phyloP scores from a whole-genome alignment of 2,113 vertebrate genomes.

The Azemiops feae region DNA sequence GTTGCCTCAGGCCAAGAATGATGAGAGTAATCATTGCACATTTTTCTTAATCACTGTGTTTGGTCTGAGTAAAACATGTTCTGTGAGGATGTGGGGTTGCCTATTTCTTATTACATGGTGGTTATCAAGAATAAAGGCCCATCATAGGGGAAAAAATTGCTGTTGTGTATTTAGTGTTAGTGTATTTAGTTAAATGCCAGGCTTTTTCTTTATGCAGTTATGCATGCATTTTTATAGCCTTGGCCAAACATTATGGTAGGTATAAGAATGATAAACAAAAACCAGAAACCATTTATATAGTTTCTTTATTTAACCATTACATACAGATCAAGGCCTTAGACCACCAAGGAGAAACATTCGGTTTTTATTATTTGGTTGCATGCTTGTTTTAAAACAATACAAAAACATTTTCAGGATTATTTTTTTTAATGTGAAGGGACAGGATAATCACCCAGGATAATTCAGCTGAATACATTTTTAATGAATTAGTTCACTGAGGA shows the following conservation, averaged over 20 bases:
- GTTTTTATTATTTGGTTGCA: background rate
- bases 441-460: background rate
- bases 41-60: conserved; percentile 41
- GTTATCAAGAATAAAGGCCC: conserved; percentile 48
- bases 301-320: background rate
- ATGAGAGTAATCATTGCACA: conserved; percentile 28
- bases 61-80: conserved; percentile 33
- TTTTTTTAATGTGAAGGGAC: background rate
- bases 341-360: conserved; percentile 10
- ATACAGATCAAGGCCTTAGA: conserved; percentile 13
- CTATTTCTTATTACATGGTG: conserved; percentile 56
- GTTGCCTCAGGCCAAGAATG: conserved; percentile 41
- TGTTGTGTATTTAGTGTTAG: conserved; percentile 40
- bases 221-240: background rate
- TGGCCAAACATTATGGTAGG: conserved; percentile 31
- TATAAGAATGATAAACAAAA: conserved; percentile 32
- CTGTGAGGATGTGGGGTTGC: conserved; percentile 22
- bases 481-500: background rate
- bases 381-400: conserved; percentile 1
- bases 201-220: conserved; percentile 27
- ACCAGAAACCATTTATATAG: conserved; percentile 12
- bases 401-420: background rate
- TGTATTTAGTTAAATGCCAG: conserved; percentile 7
- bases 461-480: background rate
- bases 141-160: conserved; percentile 38